Percentiles rank a stretch among this genome's conserved stretches.
Evolutionary conservation across 2,113 vertebrate genomes (phyloP).

Genomic region (Cranoglanis bouderius): DNA sequence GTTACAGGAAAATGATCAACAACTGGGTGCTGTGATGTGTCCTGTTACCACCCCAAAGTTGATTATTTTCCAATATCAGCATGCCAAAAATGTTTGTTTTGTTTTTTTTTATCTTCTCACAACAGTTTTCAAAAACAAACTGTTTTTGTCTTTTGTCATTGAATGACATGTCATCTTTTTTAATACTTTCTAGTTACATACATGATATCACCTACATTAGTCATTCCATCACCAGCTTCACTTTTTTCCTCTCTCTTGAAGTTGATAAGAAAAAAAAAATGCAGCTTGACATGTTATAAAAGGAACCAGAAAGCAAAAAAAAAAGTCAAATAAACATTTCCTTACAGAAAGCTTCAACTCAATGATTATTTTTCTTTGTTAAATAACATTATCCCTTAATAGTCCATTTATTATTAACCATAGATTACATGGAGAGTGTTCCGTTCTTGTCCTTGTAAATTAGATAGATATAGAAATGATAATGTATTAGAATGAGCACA

Average conservation of each 20-base stretch:
- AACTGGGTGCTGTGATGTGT: neutral
- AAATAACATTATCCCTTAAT: neutral
- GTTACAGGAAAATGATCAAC: neutral
- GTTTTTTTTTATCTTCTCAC: neutral
- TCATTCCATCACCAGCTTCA: neutral
- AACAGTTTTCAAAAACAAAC: neutral
- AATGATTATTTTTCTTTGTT: neutral
- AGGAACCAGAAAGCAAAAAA: neutral
- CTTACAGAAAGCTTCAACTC: neutral
- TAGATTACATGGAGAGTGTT: neutral
- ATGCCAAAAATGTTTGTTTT: neutral
- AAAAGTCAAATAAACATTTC: neutral
- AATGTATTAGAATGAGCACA: neutral
- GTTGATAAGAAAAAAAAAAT: neutral
- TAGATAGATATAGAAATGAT: neutral
- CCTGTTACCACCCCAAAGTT: neutral
- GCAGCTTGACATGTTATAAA: neutral
- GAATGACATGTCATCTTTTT: neutral
- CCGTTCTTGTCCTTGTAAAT: neutral
- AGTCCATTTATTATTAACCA: neutral
- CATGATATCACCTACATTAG: neutral
- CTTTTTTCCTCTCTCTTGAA: neutral
- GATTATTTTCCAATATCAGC: neutral
- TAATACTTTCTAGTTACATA: neutral
- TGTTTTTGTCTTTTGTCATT: neutral